Percentiles rank a stretch among this genome's conserved stretches.
Evolutionary conservation across 2,113 vertebrate genomes (phyloP).

Genomic region (Pachypanchax playfairii): DNA sequence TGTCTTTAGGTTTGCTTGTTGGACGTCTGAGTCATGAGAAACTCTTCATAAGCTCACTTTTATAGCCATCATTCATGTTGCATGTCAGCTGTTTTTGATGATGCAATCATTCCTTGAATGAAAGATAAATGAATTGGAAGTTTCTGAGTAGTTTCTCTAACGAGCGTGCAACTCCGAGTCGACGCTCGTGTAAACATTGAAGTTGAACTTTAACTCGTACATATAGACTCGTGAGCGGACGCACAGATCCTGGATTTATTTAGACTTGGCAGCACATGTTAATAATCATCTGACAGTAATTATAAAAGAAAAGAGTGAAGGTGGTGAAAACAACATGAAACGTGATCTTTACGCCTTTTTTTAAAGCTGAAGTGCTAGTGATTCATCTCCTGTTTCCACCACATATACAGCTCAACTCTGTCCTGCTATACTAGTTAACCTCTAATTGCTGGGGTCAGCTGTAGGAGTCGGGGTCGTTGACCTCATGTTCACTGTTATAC

Average conservation of each 20-base stretch:
- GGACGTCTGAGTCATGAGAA: too few species aligned
- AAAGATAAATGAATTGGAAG: neutral
- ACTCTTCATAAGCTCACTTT: too few species aligned
- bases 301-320: conserved; percentile 14
- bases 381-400: neutral
- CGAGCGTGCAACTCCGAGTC: neutral
- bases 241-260: conserved; percentile 1
- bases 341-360: conserved; percentile 36
- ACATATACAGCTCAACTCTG: conserved; percentile 23
- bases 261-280: conserved; percentile 44
- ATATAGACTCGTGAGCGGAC: conserved; percentile 3
- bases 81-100: too few species aligned
- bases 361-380: neutral
- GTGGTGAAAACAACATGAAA: conserved; percentile 34
- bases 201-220: conserved; percentile 26
- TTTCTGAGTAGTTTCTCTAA: neutral
- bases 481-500: conserved; percentile 39
- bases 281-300: conserved; percentile 53
- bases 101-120: too few species aligned
- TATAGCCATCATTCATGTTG: too few species aligned
- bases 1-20: too few species aligned
- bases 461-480: conserved; percentile 50
- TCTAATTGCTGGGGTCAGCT: conserved; percentile 52
- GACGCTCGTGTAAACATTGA: neutral
- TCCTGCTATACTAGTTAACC: conserved; percentile 48